A percentile compares a stretch with the other conserved stretches of the same genome.
Conservation (phyloP, 1,140 invertebrate genomes). For the Leguminivora glycinivorella region DNA sequence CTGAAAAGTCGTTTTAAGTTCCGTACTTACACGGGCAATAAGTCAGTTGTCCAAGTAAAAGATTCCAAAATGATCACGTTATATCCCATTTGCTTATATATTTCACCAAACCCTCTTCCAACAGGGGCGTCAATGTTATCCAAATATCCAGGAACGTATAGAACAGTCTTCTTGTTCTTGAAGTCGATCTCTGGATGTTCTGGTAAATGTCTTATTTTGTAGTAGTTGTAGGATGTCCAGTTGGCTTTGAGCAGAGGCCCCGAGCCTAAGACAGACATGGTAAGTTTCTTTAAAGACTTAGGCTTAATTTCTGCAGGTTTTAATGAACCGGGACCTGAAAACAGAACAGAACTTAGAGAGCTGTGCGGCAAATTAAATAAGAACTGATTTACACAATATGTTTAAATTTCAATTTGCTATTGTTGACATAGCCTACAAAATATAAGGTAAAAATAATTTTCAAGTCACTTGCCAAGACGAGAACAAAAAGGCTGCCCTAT, state of each 20-base stretch:
- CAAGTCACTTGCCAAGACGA: no score
- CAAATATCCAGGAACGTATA: neutral
- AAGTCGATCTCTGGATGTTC: neutral
- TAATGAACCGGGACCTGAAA: neutral
- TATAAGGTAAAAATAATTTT: no score
- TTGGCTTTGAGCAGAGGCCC: neutral
- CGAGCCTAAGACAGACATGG: neutral
- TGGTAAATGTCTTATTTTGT: neutral
- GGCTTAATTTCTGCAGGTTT: neutral
- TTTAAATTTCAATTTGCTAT: no score
- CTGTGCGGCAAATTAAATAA: neutral
- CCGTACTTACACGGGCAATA: neutral
- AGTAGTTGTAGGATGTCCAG: neutral
- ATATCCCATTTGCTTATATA: neutral
- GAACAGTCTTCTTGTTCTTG: neutral
- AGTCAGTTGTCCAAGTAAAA: neutral
- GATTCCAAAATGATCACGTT: neutral
- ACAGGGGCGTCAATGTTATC: neutral
- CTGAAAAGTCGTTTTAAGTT: no score
- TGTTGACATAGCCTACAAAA: no score
- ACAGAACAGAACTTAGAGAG: neutral
- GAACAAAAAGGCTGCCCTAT: no score
- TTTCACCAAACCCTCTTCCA: neutral
- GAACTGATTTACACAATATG: no score
- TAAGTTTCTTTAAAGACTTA: neutral